Percentiles rank a stretch among this genome's conserved stretches.
Conservation (phyloP, 2,888 invertebrate genomes). For the Eurytoma adleriae region DNA sequence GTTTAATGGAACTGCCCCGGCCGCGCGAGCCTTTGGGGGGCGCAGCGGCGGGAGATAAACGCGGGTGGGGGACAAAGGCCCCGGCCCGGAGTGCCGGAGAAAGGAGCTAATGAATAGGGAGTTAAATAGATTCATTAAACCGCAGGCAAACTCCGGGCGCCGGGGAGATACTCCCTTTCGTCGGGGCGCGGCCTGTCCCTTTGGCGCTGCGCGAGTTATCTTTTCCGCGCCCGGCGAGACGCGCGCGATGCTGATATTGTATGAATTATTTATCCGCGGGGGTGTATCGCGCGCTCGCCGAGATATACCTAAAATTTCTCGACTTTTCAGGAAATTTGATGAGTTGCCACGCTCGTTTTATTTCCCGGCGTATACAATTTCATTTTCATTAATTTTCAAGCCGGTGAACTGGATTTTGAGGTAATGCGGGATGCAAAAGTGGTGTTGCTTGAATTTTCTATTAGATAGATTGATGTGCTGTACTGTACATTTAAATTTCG, state of each 20-base stretch:
- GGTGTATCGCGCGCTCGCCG: background rate
- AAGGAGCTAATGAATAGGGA: conserved; percentile 41
- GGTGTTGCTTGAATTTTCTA: too few relatives aligned
- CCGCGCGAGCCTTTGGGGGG: conserved; percentile 55
- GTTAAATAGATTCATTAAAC: conserved; percentile 47
- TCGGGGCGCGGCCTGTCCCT: background rate
- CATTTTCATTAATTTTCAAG: background rate
- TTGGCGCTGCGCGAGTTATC: conserved; percentile 28
- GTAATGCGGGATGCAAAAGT: too few relatives aligned
- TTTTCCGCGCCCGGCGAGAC: conserved; percentile 8
- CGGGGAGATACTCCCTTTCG: background rate
- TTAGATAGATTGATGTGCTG: too few relatives aligned
- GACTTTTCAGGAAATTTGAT: background rate
- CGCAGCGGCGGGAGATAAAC: conserved; percentile 4
- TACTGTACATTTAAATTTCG: too few relatives aligned
- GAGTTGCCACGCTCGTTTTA: background rate
- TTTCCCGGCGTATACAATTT: background rate
- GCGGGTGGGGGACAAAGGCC: background rate
- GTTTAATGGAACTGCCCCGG: background rate
- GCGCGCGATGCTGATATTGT: conserved; percentile 10
- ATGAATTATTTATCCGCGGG: conserved; percentile 37
- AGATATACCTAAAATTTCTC: background rate
- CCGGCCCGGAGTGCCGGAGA: background rate
- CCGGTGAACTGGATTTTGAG: too few relatives aligned
- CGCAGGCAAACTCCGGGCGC: background rate